Evolutionary conservation across 2,113 vertebrate species (phyloP), one percentile per base, ranked within the genome.

Genomic region (Addax nasomaculatus): DNA sequence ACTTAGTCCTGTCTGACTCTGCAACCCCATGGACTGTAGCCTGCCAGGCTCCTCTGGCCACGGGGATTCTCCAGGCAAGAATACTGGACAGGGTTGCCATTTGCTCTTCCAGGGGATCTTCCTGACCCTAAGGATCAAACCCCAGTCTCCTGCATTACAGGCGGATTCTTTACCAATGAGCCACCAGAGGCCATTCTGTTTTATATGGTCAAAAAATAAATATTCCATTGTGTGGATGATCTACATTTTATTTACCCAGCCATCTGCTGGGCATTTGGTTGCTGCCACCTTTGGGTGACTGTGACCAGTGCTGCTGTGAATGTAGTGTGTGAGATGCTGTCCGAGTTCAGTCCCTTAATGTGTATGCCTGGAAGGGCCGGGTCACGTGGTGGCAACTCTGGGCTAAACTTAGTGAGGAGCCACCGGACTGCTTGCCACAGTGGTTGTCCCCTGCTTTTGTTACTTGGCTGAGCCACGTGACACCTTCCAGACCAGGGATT

Each of bases 331-430:
- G 7, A 60, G 88, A 33, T 19, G 16, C 33, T 33, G 62, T 7
- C 51, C 0, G 7, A 9, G 17, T 17, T n/a, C 29, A 9, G 11
- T 53, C 14, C 7, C 60, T 33, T 9, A 1, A 30, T 16, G 6
- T 45, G 1, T 1, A 7, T 3, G 62, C 17, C n/a, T 58, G 3
- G 43, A 27, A 45, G 1, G 11, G 67, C 30, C 3, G 13, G 58
- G 51, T 21, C 15, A 36, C 0, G 9, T 6, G 30, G 30, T 14
- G 19, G 9, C 64, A 36, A 17, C 17, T 49, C 76, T 12, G 47
- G 5, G 3, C 6, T 43, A 7, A 78, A 53, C n/a, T 36, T 29
- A 70, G 6, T 12, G 58, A 84, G 53, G 30, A 13, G 17, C 49
- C 33, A 12, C 23, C 6, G 4, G 21, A 36, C 58, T 23, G 36